A percentile compares a stretch with the other conserved stretches of the same genome.
These are phyloP conservation scores for Montipora cactus DNA, from an alignment of 64 coral and sea anemone genomes.

Conservation along the genomic window DNA sequence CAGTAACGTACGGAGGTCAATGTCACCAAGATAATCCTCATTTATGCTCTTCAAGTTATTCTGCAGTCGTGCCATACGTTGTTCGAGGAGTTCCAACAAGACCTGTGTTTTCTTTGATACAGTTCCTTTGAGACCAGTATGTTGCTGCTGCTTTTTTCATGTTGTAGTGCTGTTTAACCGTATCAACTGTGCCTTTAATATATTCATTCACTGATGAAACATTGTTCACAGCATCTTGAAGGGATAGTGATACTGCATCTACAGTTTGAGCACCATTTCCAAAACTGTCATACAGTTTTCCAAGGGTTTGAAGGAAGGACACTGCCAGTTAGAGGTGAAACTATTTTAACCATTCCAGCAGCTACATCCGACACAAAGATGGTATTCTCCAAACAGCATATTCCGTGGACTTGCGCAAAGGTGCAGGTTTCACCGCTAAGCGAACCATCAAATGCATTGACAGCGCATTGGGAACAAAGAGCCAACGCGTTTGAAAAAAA, in stretches of 20 bases:
- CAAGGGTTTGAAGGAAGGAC: slow-evolving; percentile 40
- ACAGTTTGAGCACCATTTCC: slow-evolving; percentile 2
- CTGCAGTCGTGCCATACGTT: slow-evolving; percentile 14
- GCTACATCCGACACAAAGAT: neutral
- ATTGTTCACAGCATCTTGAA: slow-evolving; percentile 48
- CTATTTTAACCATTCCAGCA: slow-evolving; percentile 27
- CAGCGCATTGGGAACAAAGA: too few species aligned
- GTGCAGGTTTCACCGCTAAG: too few species aligned
- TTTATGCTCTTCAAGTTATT: neutral
- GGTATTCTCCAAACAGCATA: neutral
- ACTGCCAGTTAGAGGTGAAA: slow-evolving; percentile 28
- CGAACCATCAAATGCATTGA: too few species aligned
- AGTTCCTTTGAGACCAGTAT: slow-evolving; percentile 18
- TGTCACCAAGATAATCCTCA: too few species aligned
- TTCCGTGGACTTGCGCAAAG: too few species aligned
- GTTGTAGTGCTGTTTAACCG: neutral
- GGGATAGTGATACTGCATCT: neutral
- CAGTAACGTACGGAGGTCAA: too few species aligned
- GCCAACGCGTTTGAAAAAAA: too few species aligned
- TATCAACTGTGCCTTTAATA: too few species aligned
- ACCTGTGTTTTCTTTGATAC: slow-evolving; percentile 3
- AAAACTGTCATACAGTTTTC: slow-evolving; percentile 24
- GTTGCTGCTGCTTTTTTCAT: slow-evolving; percentile 39
- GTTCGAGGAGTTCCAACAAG: slow-evolving; percentile 26
- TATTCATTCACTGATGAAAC: neutral